Base-by-base conservation (phyloP, 2,888 invertebrate genomes). In the Venusia cambrica region DNA sequence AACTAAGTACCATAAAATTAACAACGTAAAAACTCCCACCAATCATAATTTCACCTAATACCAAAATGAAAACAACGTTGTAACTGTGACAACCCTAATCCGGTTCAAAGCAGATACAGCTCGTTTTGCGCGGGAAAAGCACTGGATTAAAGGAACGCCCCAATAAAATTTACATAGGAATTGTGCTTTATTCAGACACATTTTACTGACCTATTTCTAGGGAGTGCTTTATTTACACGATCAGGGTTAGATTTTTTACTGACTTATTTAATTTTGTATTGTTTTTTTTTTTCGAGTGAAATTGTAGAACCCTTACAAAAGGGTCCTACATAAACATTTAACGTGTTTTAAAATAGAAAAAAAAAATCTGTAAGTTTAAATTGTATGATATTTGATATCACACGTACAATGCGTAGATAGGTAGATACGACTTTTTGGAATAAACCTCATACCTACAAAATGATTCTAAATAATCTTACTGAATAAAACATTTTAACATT, bases 151-250 rank as follows among this genome's bases (percentile, higher is more conserved):
- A 72, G 72, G 72, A 66, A 78, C 69, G 71, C 68, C 64, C 62
- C 75, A 71, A 81, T 83, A 80, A 78, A 73, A 83, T 84, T 84
- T 68, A 74, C 84, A 84, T 84, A 80, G 71, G 75, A 80, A 84
- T 75, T 72, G 77, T 55, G 57, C 59, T 66, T 63, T 56, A 62
- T 54, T 59, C 64, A 60, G 61, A 67, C 68, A 71, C 67, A 73
- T 73, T 78, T 76, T 77, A 75, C 73, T 76, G 74, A 73, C 73
- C 75, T 56, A 60, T 55, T 77, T 73, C 50, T 52, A 47, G 34
- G 46, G 50, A 64, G 64, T 63, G 21, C 6, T 6, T 33, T 69
- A 62, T 68, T 68, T 65, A 63, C 57, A 52, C 50, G 61, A 46
- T 62, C 26, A 26, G 34, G 26, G 28, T 34, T 38, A 34, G 25